Conservation (phyloP, 1,140 invertebrate species). For the Battus philenor region DNA sequence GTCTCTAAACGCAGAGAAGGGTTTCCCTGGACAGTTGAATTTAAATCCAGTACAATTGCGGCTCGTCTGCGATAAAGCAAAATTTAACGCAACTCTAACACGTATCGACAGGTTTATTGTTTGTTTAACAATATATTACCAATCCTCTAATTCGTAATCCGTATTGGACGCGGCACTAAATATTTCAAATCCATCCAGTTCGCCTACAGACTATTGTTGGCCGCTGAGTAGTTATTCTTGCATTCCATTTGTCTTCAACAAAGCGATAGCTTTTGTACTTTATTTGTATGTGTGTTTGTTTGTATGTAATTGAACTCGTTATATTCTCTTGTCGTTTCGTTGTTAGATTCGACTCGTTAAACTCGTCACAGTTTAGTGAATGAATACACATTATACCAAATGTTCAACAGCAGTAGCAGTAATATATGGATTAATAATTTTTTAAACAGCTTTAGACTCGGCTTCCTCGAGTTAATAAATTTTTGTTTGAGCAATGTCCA, state of each 20-base stretch:
- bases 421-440: too few relatives aligned
- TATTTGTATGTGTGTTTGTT: slow-evolving; percentile 1
- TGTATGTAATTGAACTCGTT: too few relatives aligned
- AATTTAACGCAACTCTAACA: slow-evolving; percentile 9
- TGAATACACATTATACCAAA: too few relatives aligned
- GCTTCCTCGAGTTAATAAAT: too few relatives aligned
- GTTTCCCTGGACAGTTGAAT: background rate
- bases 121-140: slow-evolving; percentile 14
- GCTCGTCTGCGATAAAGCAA: slow-evolving; percentile 4
- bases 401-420: too few relatives aligned
- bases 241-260: slow-evolving; percentile 30
- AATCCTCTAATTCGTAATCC: slow-evolving; percentile 16
- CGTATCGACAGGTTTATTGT: slow-evolving; percentile 13
- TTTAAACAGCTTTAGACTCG: too few relatives aligned
- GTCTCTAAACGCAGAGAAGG: too few relatives aligned
- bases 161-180: slow-evolving; percentile 17
- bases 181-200: slow-evolving; percentile 31
- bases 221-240: slow-evolving; percentile 15
- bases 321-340: too few relatives aligned
- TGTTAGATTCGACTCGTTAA: too few relatives aligned
- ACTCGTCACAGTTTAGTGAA: too few relatives aligned
- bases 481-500: too few relatives aligned
- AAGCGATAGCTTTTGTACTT: slow-evolving; percentile 8
- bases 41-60: background rate
- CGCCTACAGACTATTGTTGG: slow-evolving; percentile 53